phyloP scores from a whole-genome alignment of 2,888 invertebrate genomes.

The Cylindroiulus punctatus region DNA sequence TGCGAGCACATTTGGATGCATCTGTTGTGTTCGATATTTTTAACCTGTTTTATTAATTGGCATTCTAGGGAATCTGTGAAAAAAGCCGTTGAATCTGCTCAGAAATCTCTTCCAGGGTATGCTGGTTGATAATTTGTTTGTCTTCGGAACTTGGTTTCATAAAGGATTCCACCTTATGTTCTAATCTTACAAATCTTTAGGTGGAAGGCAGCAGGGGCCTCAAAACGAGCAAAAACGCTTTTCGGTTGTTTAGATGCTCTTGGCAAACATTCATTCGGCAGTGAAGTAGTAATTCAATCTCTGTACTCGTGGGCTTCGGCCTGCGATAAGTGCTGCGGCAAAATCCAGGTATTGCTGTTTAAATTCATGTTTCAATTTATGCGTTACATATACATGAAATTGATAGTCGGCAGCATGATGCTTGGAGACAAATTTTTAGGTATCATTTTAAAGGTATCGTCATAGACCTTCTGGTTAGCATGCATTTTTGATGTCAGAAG shows the following conservation, averaged over 20 bases:
- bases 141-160: not conserved
- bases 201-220: not conserved
- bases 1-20: too few relatives aligned
- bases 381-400: too few relatives aligned
- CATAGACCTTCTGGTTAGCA: too few relatives aligned
- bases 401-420: too few relatives aligned
- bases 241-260: not conserved
- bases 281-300: not conserved
- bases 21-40: too few relatives aligned
- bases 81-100: conserved; percentile 22
- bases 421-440: not conserved
- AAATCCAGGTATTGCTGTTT: conserved; percentile 11
- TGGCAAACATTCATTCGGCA: not conserved
- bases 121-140: not conserved
- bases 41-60: not conserved
- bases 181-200: not conserved
- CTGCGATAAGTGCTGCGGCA: not conserved
- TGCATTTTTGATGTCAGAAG: too few relatives aligned
- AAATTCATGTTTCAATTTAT: not conserved
- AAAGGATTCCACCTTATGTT: not conserved
- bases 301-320: conserved; percentile 26
- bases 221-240: not conserved
- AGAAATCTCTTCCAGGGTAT: conserved; percentile 28
- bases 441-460: too few relatives aligned
- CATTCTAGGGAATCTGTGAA: conserved; percentile 21